Conservation (phyloP, 2,797 vertebrate species). For the Anisognathus igniventris region DNA sequence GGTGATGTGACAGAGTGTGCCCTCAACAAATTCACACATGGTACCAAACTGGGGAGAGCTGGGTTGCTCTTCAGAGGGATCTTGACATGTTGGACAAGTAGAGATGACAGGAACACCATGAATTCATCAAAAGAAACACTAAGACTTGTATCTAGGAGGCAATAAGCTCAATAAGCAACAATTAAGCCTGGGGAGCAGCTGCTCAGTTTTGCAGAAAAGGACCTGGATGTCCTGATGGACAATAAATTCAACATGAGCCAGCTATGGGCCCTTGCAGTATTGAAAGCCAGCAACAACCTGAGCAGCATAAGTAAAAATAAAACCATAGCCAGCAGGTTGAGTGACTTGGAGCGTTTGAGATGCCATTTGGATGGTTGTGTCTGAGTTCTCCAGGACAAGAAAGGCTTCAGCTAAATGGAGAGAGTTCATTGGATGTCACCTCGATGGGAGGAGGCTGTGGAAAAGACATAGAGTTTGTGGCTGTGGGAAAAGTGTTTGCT, state of each 20-base stretch:
- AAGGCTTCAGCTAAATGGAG: not conserved
- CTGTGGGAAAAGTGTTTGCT: not conserved
- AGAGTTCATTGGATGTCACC: not conserved
- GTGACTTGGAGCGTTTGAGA: not conserved
- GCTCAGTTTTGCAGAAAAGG: not conserved
- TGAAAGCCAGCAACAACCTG: not conserved
- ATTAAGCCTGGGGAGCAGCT: not conserved
- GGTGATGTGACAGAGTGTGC: not conserved
- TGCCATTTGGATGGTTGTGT: not conserved
- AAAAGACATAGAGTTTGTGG: not conserved
- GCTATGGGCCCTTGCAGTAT: not conserved
- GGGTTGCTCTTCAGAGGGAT: not conserved
- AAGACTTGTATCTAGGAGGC: not conserved
- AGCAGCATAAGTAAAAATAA: not conserved
- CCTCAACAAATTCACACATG: not conserved
- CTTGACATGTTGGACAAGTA: not conserved
- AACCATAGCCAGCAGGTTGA: not conserved
- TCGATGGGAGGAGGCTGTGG: not conserved
- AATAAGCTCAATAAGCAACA: not conserved
- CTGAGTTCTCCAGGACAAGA: not conserved
- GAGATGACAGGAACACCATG: not conserved
- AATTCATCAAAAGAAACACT: not conserved
- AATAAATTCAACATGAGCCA: not conserved
- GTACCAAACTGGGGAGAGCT: not conserved
- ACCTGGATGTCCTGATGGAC: not conserved